Conservation (phyloP, 2,888 invertebrate genomes). For the Helleia helle region DNA sequence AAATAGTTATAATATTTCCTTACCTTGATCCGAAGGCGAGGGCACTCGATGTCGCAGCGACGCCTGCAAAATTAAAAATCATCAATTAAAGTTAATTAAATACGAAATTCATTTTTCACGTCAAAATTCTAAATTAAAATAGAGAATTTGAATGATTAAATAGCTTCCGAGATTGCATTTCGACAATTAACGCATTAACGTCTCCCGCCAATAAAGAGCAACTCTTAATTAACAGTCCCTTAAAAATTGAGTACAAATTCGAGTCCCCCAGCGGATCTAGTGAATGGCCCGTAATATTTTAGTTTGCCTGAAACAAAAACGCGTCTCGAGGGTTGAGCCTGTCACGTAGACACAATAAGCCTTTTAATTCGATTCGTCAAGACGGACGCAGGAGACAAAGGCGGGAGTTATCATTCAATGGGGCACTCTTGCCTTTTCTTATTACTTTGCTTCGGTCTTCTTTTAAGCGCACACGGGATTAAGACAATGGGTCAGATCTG, state of each 20-base stretch:
- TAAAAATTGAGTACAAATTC: constrained; percentile 75
- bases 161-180: constrained; percentile 68
- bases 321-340: constrained; percentile 47
- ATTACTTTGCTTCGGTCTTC: constrained; percentile 66
- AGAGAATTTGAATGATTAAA: constrained; percentile 64
- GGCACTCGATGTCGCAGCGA: constrained; percentile 57
- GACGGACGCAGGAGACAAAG: constrained; percentile 69
- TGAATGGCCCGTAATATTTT: constrained; percentile 73
- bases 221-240: constrained; percentile 69
- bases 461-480: constrained; percentile 47
- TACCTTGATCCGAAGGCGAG: constrained; percentile 62
- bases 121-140: constrained; percentile 55
- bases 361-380: constrained; percentile 74
- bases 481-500: neutral
- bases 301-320: constrained; percentile 72
- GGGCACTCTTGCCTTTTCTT: constrained; percentile 73
- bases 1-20: too few relatives aligned
- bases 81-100: constrained; percentile 16
- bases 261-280: constrained; percentile 55
- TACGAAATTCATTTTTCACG: constrained; percentile 30
- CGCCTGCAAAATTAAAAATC: constrained; percentile 47
- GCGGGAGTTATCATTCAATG: constrained; percentile 72
- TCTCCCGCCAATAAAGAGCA: constrained; percentile 66
- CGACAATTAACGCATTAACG: constrained; percentile 73
- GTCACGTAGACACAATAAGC: constrained; percentile 75